Percentiles rank a stretch among this genome's conserved stretches.
Evolutionary conservation across 37 sponge, comb jelly and placozoan species (phyloP).

Genomic region (Axinella damicornis): DNA sequence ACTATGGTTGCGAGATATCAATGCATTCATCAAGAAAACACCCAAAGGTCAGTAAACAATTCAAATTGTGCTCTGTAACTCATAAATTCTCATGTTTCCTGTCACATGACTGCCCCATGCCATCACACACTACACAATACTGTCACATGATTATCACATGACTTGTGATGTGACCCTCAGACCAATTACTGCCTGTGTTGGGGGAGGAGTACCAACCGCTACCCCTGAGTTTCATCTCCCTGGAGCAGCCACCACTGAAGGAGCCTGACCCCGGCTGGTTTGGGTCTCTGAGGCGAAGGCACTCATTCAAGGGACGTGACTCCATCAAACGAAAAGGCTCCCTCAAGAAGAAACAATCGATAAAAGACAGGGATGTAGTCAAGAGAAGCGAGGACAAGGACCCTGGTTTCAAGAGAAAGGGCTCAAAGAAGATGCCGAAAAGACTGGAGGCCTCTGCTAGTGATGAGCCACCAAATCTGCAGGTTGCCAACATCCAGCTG

Average conservation of each 20-base stretch:
- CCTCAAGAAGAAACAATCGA: slow-evolving; percentile 8
- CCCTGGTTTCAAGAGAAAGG: background rate
- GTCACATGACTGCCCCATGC: slow-evolving; percentile 1
- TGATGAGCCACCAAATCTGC: background rate
- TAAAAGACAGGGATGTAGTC: background rate
- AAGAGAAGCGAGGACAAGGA: background rate
- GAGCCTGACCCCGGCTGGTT: background rate
- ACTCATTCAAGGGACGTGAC: background rate
- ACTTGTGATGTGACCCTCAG: background rate
- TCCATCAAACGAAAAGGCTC: slow-evolving; percentile 1
- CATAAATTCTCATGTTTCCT: background rate
- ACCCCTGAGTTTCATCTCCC: slow-evolving; percentile 17
- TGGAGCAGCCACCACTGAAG: background rate
- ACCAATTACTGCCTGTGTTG: background rate
- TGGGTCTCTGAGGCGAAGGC: slow-evolving; percentile 7
- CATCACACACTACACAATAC: too few species aligned
- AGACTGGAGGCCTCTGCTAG: background rate
- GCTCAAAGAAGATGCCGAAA: background rate
- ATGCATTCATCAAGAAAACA: too few species aligned
- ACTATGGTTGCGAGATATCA: slow-evolving; percentile 6
- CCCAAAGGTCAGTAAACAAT: too few species aligned
- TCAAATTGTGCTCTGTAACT: background rate
- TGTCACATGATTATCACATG: slow-evolving; percentile 22
- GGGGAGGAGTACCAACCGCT: slow-evolving; percentile 34
- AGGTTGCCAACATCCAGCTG: background rate